Conservation (phyloP, 2,113 vertebrate species). For the Lepus timidus region DNA sequence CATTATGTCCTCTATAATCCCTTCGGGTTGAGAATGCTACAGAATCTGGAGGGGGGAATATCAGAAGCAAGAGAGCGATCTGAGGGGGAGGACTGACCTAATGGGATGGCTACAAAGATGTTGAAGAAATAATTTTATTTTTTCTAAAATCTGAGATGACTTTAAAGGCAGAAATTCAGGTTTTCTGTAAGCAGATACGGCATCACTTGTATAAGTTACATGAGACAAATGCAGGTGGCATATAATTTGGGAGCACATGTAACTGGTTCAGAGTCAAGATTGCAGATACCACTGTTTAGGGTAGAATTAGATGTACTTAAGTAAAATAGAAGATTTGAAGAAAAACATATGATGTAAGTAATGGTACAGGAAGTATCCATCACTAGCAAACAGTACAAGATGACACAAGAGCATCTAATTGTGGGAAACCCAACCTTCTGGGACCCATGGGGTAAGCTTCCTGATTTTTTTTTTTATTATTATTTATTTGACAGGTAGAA, state of each 20-base stretch:
- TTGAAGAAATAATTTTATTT: slow-evolving; percentile 41
- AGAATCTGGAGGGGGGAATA: neutral
- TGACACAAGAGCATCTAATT: neutral
- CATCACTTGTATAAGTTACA: neutral
- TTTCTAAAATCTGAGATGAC: slow-evolving; percentile 12
- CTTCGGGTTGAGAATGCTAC: slow-evolving; percentile 63
- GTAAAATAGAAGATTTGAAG: slow-evolving; percentile 26
- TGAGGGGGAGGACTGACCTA: slow-evolving; percentile 2
- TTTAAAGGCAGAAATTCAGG: slow-evolving; percentile 8
- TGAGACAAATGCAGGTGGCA: neutral
- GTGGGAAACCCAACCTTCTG: neutral
- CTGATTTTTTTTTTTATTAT: no score
- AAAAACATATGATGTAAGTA: neutral
- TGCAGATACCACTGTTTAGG: neutral
- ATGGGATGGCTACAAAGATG: slow-evolving; percentile 4
- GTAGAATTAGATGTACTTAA: neutral
- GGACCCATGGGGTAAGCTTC: fast-evolving
- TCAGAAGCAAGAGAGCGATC: neutral
- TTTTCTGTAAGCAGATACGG: neutral
- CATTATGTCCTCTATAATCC: slow-evolving; percentile 67
- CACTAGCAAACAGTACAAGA: neutral
- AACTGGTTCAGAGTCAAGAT: neutral
- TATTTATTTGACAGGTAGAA: no score
- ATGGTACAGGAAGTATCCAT: neutral
- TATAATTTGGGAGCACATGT: neutral